Conservation (phyloP, 2,113 vertebrate genomes). For the Chloroceryle aenea region DNA sequence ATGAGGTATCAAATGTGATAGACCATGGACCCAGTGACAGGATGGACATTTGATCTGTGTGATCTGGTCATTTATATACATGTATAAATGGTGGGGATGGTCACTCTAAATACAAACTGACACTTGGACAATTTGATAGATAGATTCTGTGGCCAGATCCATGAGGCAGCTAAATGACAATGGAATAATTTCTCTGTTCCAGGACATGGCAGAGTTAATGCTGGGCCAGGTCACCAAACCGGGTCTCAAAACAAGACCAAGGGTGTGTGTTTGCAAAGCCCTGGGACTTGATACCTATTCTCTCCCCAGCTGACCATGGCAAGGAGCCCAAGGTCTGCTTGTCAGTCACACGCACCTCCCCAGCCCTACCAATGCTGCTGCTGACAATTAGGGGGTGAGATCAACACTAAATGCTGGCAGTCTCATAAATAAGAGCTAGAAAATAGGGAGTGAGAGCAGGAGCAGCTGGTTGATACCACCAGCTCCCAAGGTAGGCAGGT, state of each 20-base stretch:
- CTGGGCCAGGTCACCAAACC: accelerated
- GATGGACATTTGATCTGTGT: too few species aligned
- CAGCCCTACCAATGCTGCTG: background rate
- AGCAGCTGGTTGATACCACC: background rate
- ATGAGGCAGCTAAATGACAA: background rate
- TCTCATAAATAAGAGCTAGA: background rate
- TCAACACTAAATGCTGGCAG: accelerated
- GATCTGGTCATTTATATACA: too few species aligned
- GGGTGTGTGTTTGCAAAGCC: accelerated
- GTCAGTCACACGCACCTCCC: accelerated
- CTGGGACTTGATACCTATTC: background rate
- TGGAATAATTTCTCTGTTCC: background rate
- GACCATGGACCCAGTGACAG: too few species aligned
- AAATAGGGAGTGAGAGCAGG: background rate
- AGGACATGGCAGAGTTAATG: background rate
- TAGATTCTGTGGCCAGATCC: too few species aligned
- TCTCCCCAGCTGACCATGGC: background rate
- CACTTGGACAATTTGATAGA: too few species aligned
- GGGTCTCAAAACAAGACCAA: background rate
- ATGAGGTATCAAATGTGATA: too few species aligned
- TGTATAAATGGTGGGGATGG: too few species aligned
- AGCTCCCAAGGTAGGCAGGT: background rate
- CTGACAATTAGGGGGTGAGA: background rate
- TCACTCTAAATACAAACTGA: too few species aligned
- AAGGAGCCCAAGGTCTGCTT: accelerated